Conservation (phyloP, 2,888 invertebrate species). For the Amiota communis region DNA sequence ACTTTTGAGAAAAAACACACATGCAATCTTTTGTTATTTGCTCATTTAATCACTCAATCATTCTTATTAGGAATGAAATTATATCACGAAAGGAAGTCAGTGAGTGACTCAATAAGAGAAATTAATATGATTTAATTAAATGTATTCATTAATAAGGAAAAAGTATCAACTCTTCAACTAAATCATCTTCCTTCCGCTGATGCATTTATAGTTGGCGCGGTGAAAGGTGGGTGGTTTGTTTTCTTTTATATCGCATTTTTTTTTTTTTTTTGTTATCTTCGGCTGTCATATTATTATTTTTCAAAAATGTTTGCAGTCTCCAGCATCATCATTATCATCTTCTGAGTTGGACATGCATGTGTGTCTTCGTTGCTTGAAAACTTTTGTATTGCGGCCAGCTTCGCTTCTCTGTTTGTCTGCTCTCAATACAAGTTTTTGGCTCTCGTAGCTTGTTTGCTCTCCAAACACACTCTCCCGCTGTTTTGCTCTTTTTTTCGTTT, state of each 20-base stretch:
- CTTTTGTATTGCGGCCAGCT: not conserved
- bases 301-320: not conserved
- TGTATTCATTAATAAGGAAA: not conserved
- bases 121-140: constrained; percentile 18
- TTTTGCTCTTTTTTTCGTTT: constrained; percentile 26
- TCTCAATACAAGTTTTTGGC: constrained; percentile 59
- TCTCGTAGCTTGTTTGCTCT: not conserved
- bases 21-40: no score
- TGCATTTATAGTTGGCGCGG: no score
- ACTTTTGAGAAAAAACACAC: not conserved
- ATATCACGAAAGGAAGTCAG: no score
- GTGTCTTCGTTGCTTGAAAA: constrained; percentile 12
- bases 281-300: constrained; percentile 16
- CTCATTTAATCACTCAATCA: no score
- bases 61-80: no score
- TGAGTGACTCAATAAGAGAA: not conserved
- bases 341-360: constrained; percentile 8
- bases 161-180: not conserved
- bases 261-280: constrained; percentile 5
- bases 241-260: not conserved
- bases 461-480: constrained; percentile 27
- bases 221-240: no score
- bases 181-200: constrained; percentile 7
- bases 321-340: constrained; percentile 23
- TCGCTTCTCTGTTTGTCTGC: constrained; percentile 44